These are phyloP conservation scores for Ethmia dodecea DNA, from an alignment of 2,888 invertebrate species.

Conservation along the genomic window DNA sequence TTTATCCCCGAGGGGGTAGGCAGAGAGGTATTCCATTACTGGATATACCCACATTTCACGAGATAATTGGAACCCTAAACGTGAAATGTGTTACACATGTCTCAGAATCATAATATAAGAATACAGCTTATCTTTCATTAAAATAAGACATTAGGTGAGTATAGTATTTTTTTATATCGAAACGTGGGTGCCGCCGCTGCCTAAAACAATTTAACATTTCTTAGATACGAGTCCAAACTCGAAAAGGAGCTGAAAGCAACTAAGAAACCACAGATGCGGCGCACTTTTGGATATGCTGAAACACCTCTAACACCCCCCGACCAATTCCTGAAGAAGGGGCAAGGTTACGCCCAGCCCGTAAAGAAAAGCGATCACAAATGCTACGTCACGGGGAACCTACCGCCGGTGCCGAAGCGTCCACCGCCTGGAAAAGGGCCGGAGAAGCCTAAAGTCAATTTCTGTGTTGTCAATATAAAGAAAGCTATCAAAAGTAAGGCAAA, in stretches of 20 bases:
- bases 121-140: too few relatives aligned
- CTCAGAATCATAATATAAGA: too few relatives aligned
- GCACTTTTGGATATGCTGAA: slow-evolving; percentile 83
- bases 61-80: too few relatives aligned
- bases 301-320: slow-evolving; percentile 78
- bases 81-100: too few relatives aligned
- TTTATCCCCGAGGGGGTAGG: too few relatives aligned
- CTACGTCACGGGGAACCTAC: slow-evolving; percentile 48
- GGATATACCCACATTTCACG: too few relatives aligned
- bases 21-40: too few relatives aligned
- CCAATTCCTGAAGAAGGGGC: slow-evolving; percentile 80
- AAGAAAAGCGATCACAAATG: slow-evolving; percentile 59
- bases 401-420: slow-evolving; percentile 65
- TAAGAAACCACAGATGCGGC: slow-evolving; percentile 64
- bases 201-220: not conserved
- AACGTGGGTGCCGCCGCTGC: not conserved
- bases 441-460: slow-evolving; percentile 70
- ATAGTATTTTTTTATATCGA: too few relatives aligned
- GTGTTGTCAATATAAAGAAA: slow-evolving; percentile 78
- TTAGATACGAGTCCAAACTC: slow-evolving; percentile 72
- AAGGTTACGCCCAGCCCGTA: slow-evolving; percentile 63
- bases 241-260: slow-evolving; percentile 60
- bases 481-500: slow-evolving; percentile 73
- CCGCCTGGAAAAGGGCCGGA: slow-evolving; percentile 44
- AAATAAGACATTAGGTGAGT: too few relatives aligned